These are phyloP conservation scores for Picus viridis DNA, from an alignment of 2,797 vertebrate genomes.

Conservation along the genomic window DNA sequence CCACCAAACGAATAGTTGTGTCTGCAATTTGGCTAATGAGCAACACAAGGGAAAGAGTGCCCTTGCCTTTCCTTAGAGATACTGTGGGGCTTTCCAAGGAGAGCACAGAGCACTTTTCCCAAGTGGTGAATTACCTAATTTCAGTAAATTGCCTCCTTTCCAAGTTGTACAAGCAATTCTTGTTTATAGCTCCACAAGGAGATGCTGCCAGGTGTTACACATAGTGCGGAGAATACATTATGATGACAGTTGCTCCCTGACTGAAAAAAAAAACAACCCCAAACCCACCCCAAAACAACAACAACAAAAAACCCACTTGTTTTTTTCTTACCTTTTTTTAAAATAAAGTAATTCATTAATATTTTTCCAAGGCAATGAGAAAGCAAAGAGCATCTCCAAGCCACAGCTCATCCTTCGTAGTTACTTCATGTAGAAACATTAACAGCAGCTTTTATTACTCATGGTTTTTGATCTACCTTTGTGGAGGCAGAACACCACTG, in stretches of 20 bases:
- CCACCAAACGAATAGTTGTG: not conserved
- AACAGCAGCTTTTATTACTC: not conserved
- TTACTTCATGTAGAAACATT: not conserved
- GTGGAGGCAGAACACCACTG: not conserved
- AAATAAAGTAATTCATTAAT: not conserved
- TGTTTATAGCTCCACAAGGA: constrained; percentile 48
- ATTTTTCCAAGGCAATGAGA: constrained; percentile 30
- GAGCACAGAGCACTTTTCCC: not conserved
- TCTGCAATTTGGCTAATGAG: constrained; percentile 9
- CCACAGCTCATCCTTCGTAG: not conserved
- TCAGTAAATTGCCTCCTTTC: constrained; percentile 47
- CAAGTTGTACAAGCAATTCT: constrained; percentile 11
- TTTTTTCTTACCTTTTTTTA: not conserved
- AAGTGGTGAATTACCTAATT: constrained; percentile 46
- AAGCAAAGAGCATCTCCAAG: not conserved
- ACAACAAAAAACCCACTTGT: not conserved
- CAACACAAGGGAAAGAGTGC: not conserved
- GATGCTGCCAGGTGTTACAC: not conserved
- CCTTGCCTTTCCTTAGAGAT: not conserved
- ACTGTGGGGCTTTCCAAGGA: not conserved
- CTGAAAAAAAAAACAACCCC: not conserved
- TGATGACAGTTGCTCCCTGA: not conserved
- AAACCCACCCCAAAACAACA: no score
- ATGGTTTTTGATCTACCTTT: constrained; percentile 1
- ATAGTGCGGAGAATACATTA: not conserved